Conservation (phyloP, 2,888 invertebrate genomes). For the Hylaea fasciaria region DNA sequence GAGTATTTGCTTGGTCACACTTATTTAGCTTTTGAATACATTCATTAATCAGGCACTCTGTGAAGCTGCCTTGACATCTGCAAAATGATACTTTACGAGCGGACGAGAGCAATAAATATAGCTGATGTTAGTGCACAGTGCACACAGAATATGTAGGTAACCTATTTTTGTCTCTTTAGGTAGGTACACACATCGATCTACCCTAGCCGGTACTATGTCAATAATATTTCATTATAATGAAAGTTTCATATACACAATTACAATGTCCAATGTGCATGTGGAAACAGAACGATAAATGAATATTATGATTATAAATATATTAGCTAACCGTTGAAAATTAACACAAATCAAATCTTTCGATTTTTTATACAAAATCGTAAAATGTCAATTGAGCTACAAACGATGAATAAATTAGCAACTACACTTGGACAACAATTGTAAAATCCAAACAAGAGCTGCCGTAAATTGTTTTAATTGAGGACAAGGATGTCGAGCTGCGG, state of each 20-base stretch:
- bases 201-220: not conserved
- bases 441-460: constrained; percentile 70
- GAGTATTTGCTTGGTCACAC: constrained; percentile 31
- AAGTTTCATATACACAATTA: too few species aligned
- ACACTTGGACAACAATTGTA: constrained; percentile 56
- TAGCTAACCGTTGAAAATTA: too few species aligned
- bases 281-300: too few species aligned
- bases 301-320: too few species aligned
- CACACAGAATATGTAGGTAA: constrained; percentile 4
- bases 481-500: constrained; percentile 75
- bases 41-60: constrained; percentile 34
- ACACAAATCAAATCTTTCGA: too few species aligned
- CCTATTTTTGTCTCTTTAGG: not conserved
- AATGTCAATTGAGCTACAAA: not conserved
- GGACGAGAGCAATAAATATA: constrained; percentile 30
- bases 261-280: too few species aligned
- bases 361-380: too few species aligned
- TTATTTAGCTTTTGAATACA: constrained; percentile 29
- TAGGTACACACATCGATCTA: not conserved
- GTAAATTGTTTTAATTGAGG: constrained; percentile 80
- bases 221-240: too few species aligned
- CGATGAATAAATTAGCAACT: constrained; percentile 8
- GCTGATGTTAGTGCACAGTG: constrained; percentile 11
- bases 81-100: constrained; percentile 33
- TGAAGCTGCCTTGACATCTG: constrained; percentile 38